phyloP scores from a whole-genome alignment of 2,797 vertebrate genomes.

The Neosilurus mollespiculum region DNA sequence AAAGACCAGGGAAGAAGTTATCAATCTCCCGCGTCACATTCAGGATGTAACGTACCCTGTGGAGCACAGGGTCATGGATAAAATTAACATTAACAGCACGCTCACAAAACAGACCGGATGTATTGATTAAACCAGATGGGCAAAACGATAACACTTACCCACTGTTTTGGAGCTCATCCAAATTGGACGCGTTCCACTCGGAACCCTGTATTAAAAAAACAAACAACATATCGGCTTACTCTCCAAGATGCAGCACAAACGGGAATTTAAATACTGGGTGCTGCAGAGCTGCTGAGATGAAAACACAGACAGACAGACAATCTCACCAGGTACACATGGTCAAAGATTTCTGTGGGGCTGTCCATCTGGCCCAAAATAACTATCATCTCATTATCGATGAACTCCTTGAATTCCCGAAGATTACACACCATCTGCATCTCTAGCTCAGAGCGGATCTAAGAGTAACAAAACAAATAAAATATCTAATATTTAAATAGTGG shows the following conservation, averaged over 20 bases:
- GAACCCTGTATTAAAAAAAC: slow-evolving; percentile 81
- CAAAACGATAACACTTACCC: slow-evolving; percentile 77
- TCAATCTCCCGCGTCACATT: slow-evolving; percentile 97
- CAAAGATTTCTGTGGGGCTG: slow-evolving; percentile 95
- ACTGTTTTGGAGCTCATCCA: slow-evolving; percentile 95
- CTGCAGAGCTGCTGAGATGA: not conserved
- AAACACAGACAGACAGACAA: not conserved
- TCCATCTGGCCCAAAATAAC: slow-evolving; percentile 98
- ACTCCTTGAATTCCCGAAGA: slow-evolving; percentile 94
- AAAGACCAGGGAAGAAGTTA: slow-evolving; percentile 95
- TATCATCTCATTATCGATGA: slow-evolving; percentile 98
- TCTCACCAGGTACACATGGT: slow-evolving; percentile 92
- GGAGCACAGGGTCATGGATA: not conserved
- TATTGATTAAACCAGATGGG: slow-evolving; percentile 13
- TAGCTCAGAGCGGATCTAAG: slow-evolving; percentile 92
- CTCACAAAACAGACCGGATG: slow-evolving; percentile 23
- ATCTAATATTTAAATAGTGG: not conserved
- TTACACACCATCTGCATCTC: slow-evolving; percentile 99
- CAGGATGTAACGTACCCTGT: slow-evolving; percentile 90
- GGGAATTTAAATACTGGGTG: not conserved
- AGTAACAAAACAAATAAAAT: not conserved
- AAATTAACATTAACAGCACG: slow-evolving; percentile 22
- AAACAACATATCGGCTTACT: not conserved
- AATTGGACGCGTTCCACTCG: slow-evolving; percentile 96
- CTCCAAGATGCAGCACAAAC: not conserved